A percentile compares a stretch with the other conserved stretches of the same genome.
phyloP scores from a whole-genome alignment of 2,797 vertebrate genomes.

The Anabacerthia variegaticeps region DNA sequence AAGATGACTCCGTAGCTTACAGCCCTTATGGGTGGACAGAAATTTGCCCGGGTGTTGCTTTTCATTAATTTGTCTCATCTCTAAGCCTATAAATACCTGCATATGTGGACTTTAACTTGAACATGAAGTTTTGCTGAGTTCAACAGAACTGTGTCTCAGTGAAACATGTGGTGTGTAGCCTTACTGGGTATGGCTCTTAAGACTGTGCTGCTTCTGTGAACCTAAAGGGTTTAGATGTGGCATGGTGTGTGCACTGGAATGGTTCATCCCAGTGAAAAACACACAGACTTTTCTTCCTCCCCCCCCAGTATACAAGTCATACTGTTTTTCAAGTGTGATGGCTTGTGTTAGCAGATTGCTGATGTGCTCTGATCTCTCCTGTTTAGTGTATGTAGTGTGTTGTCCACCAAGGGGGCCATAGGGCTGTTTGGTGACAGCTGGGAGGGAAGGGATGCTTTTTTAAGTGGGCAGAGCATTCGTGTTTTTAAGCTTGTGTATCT shows the following conservation, averaged over 20 bases:
- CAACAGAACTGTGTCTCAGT: not conserved
- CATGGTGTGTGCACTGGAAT: accelerated
- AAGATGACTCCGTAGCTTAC: not conserved
- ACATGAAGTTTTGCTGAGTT: not conserved
- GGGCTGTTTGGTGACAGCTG: not conserved
- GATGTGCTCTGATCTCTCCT: not conserved
- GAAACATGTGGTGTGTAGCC: not conserved
- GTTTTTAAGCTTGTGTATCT: not conserved
- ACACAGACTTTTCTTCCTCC: not conserved
- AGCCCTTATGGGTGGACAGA: not conserved
- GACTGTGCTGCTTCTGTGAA: not conserved
- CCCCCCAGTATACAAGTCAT: not conserved
- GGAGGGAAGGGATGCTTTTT: not conserved
- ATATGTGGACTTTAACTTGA: not conserved
- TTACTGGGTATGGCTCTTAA: not conserved
- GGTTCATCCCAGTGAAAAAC: not conserved
- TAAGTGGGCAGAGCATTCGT: not conserved
- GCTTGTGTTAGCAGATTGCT: not conserved
- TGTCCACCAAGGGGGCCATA: not conserved
- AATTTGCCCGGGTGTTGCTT: not conserved
- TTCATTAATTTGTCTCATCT: not conserved
- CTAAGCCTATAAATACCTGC: not conserved
- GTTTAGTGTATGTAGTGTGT: not conserved
- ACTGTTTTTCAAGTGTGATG: not conserved
- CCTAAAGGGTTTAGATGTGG: not conserved